phyloP scores from a whole-genome alignment of 2,113 vertebrate genomes.

The Megalops atlanticus region DNA sequence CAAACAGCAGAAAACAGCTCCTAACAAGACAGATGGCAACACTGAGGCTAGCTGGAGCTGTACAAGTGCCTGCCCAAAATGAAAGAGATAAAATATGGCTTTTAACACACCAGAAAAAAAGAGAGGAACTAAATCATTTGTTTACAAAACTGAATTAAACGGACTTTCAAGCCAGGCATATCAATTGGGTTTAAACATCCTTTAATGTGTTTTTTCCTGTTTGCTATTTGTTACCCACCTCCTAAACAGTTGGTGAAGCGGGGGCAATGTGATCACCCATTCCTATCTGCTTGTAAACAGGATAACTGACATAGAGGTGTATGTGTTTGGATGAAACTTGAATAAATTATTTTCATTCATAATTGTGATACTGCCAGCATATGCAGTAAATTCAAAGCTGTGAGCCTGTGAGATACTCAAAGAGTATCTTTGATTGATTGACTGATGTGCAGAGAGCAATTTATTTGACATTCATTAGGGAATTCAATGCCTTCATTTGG shows the following conservation, averaged over 20 bases:
- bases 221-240: background rate
- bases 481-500: no score
- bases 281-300: background rate
- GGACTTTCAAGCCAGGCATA: constrained; percentile 9
- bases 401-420: no score
- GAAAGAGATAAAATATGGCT: constrained; percentile 24
- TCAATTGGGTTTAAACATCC: constrained; percentile 10
- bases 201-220: background rate
- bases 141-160: constrained; percentile 28
- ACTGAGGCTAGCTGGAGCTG: background rate
- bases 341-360: no score
- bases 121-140: constrained; percentile 8
- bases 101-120: background rate
- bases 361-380: no score
- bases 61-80: constrained; percentile 16
- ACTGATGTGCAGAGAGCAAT: no score
- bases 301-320: no score
- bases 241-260: background rate
- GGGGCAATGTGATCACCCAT: no score
- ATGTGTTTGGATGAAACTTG: no score
- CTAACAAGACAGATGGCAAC: constrained; percentile 28
- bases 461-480: no score
- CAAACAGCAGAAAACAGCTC: constrained; percentile 13
- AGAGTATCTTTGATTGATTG: no score
- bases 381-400: no score